Evolutionary conservation across 1,140 invertebrate species (phyloP).

Genomic region (Atta texana): DNA sequence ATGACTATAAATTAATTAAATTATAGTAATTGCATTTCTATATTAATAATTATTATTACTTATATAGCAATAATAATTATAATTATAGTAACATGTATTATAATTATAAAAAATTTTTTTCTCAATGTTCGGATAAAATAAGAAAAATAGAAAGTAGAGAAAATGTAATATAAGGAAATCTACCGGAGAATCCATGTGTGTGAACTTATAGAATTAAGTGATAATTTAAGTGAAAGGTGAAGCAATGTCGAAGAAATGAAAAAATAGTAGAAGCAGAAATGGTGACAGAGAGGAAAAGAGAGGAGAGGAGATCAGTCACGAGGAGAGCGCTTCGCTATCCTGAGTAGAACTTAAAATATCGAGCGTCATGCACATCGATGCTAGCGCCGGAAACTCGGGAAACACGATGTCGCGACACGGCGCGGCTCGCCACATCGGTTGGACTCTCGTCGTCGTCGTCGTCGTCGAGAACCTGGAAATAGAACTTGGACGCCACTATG

Average conservation of each 20-base stretch:
- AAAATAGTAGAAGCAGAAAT: background rate
- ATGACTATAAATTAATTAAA: too few species aligned
- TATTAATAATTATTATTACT: too few species aligned
- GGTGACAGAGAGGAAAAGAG: background rate
- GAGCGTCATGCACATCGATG: conserved; percentile 62
- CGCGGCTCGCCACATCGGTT: background rate
- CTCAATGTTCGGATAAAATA: too few species aligned
- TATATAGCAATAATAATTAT: too few species aligned
- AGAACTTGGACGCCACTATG: conserved; percentile 50
- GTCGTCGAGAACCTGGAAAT: conserved; percentile 56
- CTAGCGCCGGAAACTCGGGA: conserved; percentile 64
- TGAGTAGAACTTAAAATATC: conserved; percentile 64
- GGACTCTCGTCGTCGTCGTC: background rate
- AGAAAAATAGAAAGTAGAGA: background rate
- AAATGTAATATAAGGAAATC: background rate
- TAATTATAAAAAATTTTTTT: too few species aligned
- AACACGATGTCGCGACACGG: conserved; percentile 44
- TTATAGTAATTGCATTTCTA: too few species aligned
- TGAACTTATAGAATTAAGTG: conserved; percentile 29
- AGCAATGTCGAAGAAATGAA: background rate
- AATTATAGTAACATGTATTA: too few species aligned
- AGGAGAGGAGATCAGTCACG: background rate
- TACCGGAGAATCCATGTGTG: too few species aligned
- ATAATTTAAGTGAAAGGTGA: conserved; percentile 21
- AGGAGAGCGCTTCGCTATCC: conserved; percentile 24